Evolutionary conservation across 2,113 vertebrate species (phyloP).

Genomic region (Octodon degus): DNA sequence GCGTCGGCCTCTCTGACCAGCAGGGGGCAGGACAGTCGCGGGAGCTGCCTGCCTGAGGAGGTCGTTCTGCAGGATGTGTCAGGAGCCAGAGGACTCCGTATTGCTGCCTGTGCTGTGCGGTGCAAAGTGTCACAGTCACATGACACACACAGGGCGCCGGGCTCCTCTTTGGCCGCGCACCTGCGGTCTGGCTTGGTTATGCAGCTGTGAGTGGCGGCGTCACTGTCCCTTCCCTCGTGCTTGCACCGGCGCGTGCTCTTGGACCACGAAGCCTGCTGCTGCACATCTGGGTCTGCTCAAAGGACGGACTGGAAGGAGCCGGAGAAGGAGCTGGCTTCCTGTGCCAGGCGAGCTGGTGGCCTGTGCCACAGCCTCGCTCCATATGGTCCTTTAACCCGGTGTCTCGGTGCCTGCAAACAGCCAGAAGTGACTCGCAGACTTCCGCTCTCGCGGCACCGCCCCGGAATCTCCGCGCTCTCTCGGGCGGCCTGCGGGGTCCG

Average conservation of each 20-base stretch:
- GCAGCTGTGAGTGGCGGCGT: neutral
- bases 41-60: neutral
- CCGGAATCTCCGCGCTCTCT: neutral
- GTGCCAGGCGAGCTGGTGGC: neutral
- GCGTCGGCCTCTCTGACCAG: neutral
- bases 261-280: fast-evolving
- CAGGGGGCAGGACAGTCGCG: conserved; percentile 47
- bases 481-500: too few species aligned
- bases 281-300: fast-evolving
- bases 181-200: neutral
- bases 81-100: neutral
- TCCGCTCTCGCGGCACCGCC: neutral
- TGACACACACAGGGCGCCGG: neutral
- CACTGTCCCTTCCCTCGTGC: neutral
- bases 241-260: fast-evolving
- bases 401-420: neutral
- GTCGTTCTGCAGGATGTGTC: too few species aligned
- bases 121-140: neutral
- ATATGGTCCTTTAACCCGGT: neutral
- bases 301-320: neutral
- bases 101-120: too few species aligned
- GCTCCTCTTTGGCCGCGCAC: neutral
- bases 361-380: neutral
- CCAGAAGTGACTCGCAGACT: neutral
- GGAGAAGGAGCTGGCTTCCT: neutral